Conservation (phyloP, 2,888 invertebrate species). For the Gnatocerus cornutus region DNA sequence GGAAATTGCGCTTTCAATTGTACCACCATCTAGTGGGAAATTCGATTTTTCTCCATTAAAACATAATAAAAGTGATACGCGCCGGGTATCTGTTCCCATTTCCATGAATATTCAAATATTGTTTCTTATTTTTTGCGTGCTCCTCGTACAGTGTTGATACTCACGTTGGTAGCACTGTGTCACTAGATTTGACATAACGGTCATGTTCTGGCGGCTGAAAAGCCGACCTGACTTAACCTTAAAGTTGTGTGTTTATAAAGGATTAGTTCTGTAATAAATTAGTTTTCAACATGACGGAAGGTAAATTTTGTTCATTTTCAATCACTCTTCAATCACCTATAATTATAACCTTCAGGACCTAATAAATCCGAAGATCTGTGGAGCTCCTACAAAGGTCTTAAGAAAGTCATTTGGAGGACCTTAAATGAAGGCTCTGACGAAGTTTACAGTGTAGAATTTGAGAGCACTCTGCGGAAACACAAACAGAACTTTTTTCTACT, state of each 20-base stretch:
- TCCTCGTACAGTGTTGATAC: slow-evolving; percentile 8
- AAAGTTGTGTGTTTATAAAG: slow-evolving; percentile 13
- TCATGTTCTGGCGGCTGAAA: slow-evolving; percentile 12
- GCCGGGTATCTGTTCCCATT: too few species aligned
- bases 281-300: slow-evolving; percentile 10
- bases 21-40: not conserved
- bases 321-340: not conserved
- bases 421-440: slow-evolving; percentile 75
- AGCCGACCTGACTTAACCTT: slow-evolving; percentile 7
- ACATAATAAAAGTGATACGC: too few species aligned
- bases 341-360: slow-evolving; percentile 41
- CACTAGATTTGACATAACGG: slow-evolving; percentile 18
- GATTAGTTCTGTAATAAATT: slow-evolving; percentile 6
- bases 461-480: slow-evolving; percentile 83
- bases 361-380: slow-evolving; percentile 82
- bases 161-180: slow-evolving; percentile 7
- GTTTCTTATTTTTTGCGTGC: not conserved
- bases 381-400: slow-evolving; percentile 88
- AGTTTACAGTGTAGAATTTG: slow-evolving; percentile 80
- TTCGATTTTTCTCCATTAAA: not conserved
- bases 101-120: too few species aligned
- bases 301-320: slow-evolving; percentile 3
- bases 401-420: slow-evolving; percentile 80
- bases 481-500: slow-evolving; percentile 90
- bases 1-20: too few species aligned